A percentile compares a stretch with the other conserved stretches of the same genome.
Evolutionary conservation across 30 jellyfish, hydroid and myxozoan species (phyloP).

Genomic region (Rhopilema esculentum): DNA sequence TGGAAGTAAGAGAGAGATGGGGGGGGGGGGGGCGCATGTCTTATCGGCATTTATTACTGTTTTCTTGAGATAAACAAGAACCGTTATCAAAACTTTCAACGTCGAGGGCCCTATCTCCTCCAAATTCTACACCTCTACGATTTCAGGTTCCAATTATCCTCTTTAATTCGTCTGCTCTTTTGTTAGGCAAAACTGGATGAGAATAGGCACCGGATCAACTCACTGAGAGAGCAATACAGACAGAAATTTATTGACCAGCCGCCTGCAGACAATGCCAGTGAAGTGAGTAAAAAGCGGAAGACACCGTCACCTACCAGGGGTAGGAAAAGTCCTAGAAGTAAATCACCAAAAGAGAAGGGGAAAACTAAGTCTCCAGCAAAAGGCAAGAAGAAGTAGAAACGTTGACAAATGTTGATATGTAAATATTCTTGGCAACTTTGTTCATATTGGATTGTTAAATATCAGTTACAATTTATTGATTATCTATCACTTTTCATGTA

Average conservation of each 20-base stretch:
- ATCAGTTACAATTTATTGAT: too few relatives aligned
- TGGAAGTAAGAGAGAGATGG: too few relatives aligned
- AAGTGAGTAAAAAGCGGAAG: conserved; percentile 64
- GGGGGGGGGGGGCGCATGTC: too few relatives aligned
- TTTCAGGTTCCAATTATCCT: too few relatives aligned
- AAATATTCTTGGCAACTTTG: neutral
- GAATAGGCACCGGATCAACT: conserved; percentile 54
- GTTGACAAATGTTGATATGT: neutral
- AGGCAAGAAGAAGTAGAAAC: conserved; percentile 63
- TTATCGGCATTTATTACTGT: too few relatives aligned
- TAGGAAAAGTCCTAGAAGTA: conserved; percentile 70
- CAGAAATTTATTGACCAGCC: conserved; percentile 77
- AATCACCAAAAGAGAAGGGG: conserved; percentile 64
- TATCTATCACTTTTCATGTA: too few relatives aligned
- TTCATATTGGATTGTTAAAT: neutral
- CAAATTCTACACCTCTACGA: too few relatives aligned
- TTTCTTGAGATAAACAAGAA: too few relatives aligned
- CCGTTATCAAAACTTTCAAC: too few relatives aligned
- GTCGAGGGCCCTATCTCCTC: neutral
- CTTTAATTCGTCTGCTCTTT: neutral
- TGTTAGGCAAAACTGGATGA: conserved; percentile 73
- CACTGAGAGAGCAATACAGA: conserved; percentile 68
- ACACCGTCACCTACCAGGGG: conserved; percentile 83
- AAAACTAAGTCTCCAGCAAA: conserved; percentile 71
- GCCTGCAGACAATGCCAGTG: conserved; percentile 56